Conservation (phyloP, 1,140 invertebrate genomes). For the Macrotrachela quadricornifera region DNA sequence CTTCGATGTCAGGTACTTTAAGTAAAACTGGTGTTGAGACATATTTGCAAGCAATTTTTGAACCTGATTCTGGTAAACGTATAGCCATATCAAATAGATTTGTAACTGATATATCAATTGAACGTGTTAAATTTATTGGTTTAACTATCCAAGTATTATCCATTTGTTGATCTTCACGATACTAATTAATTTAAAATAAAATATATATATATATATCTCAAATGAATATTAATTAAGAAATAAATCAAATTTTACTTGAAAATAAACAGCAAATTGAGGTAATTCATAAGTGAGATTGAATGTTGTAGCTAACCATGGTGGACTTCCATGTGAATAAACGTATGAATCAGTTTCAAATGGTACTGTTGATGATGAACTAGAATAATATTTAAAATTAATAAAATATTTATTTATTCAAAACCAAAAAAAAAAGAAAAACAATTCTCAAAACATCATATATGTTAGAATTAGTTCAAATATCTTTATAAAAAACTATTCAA, state of each 20-base stretch:
- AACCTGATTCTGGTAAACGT: conserved; percentile 49
- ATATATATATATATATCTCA: too few species aligned
- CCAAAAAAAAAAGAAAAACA: too few species aligned
- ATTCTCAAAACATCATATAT: too few species aligned
- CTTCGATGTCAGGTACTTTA: conserved; percentile 43
- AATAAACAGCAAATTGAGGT: conserved; percentile 55
- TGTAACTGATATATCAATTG: conserved; percentile 62
- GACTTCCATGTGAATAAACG: conserved; percentile 16
- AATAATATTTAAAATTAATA: too few species aligned
- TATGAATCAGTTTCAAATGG: too few species aligned
- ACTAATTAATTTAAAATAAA: too few species aligned
- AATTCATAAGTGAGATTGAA: conserved; percentile 65
- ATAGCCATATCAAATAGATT: conserved; percentile 54
- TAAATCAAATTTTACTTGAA: conserved; percentile 42
- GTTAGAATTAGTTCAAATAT: too few species aligned
- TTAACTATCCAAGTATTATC: conserved; percentile 82
- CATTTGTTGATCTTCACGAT: conserved; percentile 40
- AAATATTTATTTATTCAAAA: too few species aligned
- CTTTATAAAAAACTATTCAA: too few species aligned
- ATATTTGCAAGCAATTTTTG: conserved; percentile 59
- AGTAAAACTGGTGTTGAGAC: conserved; percentile 61
- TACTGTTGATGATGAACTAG: too few species aligned
- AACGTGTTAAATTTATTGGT: conserved; percentile 67
- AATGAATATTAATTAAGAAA: conserved; percentile 11
- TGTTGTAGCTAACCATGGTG: conserved; percentile 60